Percentiles rank a stretch among this genome's conserved stretches.
Evolutionary conservation across 2,888 invertebrate genomes (phyloP).

Genomic region (Agrotis segetum): DNA sequence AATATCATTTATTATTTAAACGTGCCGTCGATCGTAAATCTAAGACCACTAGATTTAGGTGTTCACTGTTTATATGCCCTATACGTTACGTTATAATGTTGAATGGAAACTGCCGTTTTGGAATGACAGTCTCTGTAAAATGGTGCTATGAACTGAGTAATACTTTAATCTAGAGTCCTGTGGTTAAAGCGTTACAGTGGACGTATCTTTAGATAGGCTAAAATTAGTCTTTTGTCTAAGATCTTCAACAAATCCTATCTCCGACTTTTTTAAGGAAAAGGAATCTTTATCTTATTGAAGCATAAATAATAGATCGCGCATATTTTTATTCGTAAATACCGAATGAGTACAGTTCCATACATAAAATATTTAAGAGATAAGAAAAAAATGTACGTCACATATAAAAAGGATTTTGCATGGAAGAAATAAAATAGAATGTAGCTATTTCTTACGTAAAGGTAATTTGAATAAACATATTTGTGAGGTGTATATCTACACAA

Average conservation of each 20-base stretch:
- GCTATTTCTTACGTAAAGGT: conserved; percentile 14
- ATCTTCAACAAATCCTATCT: conserved; percentile 27
- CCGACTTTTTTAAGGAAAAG: conserved; percentile 2
- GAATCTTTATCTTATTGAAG: conserved; percentile 48
- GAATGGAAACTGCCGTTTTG: neutral
- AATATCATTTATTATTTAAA: too few species aligned
- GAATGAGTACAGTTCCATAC: neutral
- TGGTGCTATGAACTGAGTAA: neutral
- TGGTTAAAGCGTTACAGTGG: neutral
- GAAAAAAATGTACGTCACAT: neutral
- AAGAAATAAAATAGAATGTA: conserved; percentile 18
- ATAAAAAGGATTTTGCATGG: conserved; percentile 16
- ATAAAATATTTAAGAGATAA: neutral
- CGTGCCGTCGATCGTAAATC: too few species aligned
- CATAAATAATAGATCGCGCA: conserved; percentile 27
- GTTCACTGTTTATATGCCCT: neutral
- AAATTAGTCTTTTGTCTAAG: conserved; percentile 2
- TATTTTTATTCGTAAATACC: conserved; percentile 43
- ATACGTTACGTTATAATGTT: neutral
- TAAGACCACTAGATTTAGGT: too few species aligned
- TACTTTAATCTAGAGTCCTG: neutral
- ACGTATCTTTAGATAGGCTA: neutral
- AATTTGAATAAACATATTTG: conserved; percentile 36
- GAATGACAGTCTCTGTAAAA: neutral
- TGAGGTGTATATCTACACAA: conserved; percentile 23